Base-by-base conservation (phyloP, 1,140 invertebrate species). In the Drosophila dunni region DNA sequence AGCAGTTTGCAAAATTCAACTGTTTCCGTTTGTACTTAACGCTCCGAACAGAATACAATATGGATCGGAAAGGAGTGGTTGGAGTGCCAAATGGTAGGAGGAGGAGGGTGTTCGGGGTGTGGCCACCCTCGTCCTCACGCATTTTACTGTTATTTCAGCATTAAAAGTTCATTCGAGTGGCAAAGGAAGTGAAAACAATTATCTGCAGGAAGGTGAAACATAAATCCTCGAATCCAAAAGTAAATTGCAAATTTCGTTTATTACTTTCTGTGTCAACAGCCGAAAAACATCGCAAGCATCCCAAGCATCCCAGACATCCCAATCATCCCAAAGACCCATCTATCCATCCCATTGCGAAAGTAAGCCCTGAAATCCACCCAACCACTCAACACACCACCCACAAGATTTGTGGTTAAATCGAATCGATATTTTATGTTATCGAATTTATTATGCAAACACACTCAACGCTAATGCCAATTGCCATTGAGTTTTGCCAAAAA, bases 231-330 rank as follows among this genome's bases (percentile, higher is more conserved):
- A 73, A 89, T 88, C 61, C 79, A 81, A 83, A 88, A 88, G 84
- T 88, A 88, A 88, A 89, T 88, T 88, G 83, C 83, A 84, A 89
- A 89, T 89, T 88, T 83, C 70, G 79, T 89, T 89, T 88, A 89
- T 88, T 88, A 78, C 83, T 72, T 72, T 83, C 70, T 72, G 48
- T 82, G 79, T 69, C 65, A 63, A 74, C 40, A 57, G 29, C 44
- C 11, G 40, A 38, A 64, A 33, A 11, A 13, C 15, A 38, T 11
- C 10, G 10, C 58, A 40, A 0, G 17, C 29, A 48, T n/a, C 60
- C 60, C 29, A 40, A 36, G 11, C 29, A 48, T n/a, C 60, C 60
- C 33, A 40, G 29, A 50, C 10, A 54, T 2, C 20, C 65, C 24
- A 29, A 29, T 29, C 24, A 29, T 29, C 1, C 24, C 24, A 29